Evolutionary conservation across 2,888 invertebrate genomes (phyloP), one percentile per base, ranked within the genome.

Genomic region (Terebella lapidaria): DNA sequence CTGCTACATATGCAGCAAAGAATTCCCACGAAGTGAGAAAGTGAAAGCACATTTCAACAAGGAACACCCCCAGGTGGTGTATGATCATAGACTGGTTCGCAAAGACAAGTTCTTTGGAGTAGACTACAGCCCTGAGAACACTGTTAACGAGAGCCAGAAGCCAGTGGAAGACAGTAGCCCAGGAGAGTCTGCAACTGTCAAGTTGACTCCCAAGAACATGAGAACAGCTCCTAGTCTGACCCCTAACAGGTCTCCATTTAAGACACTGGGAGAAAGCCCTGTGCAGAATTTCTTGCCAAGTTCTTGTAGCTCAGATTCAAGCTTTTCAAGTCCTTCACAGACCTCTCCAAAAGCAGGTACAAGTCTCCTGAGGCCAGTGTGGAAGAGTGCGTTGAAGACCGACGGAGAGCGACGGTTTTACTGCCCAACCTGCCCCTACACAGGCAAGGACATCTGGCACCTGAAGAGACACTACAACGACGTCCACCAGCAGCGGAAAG

Each of bases 381-480:
- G 49, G 49, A 49, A 49, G 5, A 49, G 49, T 22, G n/a, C 49
- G 10, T 10, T 22, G n/a, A 10, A 10, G 5, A 5, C 10, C n/a
- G 49, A 49, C n/a, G 56, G 55, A 28, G 54, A 30, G 28, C 59
- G 58, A 28, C 49, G 60, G 26, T 64, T 56, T 55, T 29, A 57
- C n/a, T 67, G 67, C 49, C 57, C 59, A 10, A 52, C 60, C 51
- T 67, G 67, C 47, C 45, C 58, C 29, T 67, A 66, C 45, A 57
- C 60, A 24, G 62, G 65, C 30, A 59, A 58, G 25, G 67, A 67
- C 52, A 54, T 63, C 22, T 67, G 67, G 67, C 67, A 67, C 47
- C 42, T 67, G 47, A 61, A 62, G 51, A 52, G 67, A 15, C 67
- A 67, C 45, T 54, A 66, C 18, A 29, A 54, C 1, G 64, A 67